These are phyloP conservation scores for Stenolophus ochropezus DNA, from an alignment of 2,888 invertebrate species.

Conservation along the genomic window DNA sequence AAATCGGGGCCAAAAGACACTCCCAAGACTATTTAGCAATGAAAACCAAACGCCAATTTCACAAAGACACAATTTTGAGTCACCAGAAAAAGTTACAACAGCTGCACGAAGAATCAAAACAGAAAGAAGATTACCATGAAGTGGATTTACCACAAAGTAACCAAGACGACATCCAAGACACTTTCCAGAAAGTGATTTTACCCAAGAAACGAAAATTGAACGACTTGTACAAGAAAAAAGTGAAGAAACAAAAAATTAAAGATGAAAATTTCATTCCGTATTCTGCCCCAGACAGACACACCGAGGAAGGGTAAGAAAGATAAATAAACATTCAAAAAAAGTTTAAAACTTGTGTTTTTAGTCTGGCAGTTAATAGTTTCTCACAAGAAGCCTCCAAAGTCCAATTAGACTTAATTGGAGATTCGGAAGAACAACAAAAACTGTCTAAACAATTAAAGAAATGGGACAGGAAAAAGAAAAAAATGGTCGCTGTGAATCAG, in stretches of 20 bases:
- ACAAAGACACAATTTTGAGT: conserved; percentile 77
- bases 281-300: conserved; percentile 87
- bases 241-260: conserved; percentile 77
- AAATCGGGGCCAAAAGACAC: conserved; percentile 88
- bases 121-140: conserved; percentile 72
- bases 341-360: too few species aligned
- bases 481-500: conserved; percentile 86
- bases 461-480: conserved; percentile 98
- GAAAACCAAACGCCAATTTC: conserved; percentile 88
- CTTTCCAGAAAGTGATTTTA: conserved; percentile 77
- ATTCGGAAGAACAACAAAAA: conserved; percentile 81
- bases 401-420: conserved; percentile 89
- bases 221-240: conserved; percentile 76
- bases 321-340: too few species aligned
- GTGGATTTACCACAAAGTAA: conserved; percentile 71
- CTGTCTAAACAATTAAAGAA: conserved; percentile 79
- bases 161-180: conserved; percentile 75
- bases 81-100: conserved; percentile 72
- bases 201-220: conserved; percentile 77
- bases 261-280: conserved; percentile 93
- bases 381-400: conserved; percentile 85
- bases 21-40: conserved; percentile 87
- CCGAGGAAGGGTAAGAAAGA: conserved; percentile 83
- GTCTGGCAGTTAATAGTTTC: conserved; percentile 86
- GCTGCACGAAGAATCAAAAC: conserved; percentile 68